A percentile compares a stretch with the other conserved stretches of the same genome.
Conservation (phyloP, 2,113 vertebrate genomes). For the Alces alces region DNA sequence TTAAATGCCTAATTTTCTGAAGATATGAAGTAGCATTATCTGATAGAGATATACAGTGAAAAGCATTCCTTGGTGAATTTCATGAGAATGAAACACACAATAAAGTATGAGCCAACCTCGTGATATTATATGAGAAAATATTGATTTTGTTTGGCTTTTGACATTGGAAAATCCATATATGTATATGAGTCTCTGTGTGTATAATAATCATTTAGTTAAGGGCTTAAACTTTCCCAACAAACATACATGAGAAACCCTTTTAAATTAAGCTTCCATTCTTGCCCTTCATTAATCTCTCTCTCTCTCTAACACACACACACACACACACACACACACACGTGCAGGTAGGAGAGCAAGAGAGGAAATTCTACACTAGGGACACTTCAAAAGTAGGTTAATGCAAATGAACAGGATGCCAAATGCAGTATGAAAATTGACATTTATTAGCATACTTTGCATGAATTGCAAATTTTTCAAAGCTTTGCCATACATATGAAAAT, state of each 20-base stretch:
- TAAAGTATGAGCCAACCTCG: neutral
- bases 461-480: conserved; percentile 23
- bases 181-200: neutral
- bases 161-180: neutral
- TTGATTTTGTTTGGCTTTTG: neutral
- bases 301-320: neutral
- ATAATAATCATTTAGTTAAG: neutral
- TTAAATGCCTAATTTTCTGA: neutral
- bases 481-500: conserved; percentile 31
- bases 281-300: neutral
- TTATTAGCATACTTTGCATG: conserved; percentile 27
- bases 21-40: conserved; percentile 1
- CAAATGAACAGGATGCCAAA: conserved; percentile 28
- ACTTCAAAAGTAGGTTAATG: conserved; percentile 42
- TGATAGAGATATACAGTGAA: neutral
- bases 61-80: neutral
- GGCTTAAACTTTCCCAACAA: neutral
- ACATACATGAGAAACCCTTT: neutral
- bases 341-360: neutral
- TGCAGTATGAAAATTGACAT: neutral
- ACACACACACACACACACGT: neutral
- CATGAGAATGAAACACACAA: neutral
- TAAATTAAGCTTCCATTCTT: conserved; percentile 20
- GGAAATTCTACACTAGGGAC: neutral
- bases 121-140: neutral